Percentiles rank a stretch among this genome's conserved stretches.
Conservation (phyloP, 2,888 invertebrate genomes). For the Gortyna flavago region DNA sequence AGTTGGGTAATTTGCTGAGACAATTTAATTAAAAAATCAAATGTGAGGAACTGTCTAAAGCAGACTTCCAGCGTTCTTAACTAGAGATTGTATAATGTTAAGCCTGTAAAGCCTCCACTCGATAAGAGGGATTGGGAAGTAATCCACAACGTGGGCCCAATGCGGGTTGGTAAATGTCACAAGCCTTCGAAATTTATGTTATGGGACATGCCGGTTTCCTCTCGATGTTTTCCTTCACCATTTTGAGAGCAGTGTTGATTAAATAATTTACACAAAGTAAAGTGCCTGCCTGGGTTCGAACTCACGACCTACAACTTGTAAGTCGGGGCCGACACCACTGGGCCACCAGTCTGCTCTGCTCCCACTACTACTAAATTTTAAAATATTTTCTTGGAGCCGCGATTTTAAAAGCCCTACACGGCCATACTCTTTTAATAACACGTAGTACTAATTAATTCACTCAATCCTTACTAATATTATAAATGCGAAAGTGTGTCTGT, state of each 20-base stretch:
- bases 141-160: background rate
- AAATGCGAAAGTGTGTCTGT: too few species aligned
- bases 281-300: too few species aligned
- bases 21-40: slow-evolving; percentile 26
- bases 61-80: background rate
- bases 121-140: background rate
- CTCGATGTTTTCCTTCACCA: background rate
- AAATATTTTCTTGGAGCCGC: background rate
- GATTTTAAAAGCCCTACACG: slow-evolving; percentile 18
- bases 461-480: background rate
- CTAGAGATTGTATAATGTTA: background rate
- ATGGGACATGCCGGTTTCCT: background rate
- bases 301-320: too few species aligned
- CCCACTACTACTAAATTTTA: background rate
- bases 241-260: too few species aligned
- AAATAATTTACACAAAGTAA: background rate
- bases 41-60: background rate
- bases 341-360: background rate
- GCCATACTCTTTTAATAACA: slow-evolving; percentile 3
- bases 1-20: slow-evolving; percentile 26
- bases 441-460: slow-evolving; percentile 3
- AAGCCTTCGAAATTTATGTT: background rate
- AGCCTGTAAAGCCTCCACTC: too few species aligned
- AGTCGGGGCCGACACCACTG: too few species aligned
- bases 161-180: background rate